Evolutionary conservation across 2,113 vertebrate species (phyloP).

Genomic region (Gnathochromis pfefferi): DNA sequence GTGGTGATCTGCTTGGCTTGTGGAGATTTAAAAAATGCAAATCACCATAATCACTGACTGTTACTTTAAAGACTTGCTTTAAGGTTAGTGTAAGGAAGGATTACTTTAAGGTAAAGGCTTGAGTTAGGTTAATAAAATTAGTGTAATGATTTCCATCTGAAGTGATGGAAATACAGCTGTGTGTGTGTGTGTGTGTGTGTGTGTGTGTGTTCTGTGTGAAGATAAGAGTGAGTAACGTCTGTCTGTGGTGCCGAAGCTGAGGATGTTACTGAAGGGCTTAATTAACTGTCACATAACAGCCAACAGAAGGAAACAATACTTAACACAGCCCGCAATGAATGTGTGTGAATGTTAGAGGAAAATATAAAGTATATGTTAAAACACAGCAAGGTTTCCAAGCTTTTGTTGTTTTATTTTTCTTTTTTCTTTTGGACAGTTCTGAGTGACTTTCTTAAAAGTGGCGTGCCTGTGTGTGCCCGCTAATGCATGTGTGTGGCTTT

Average conservation of each 20-base stretch:
- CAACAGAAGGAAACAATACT: not conserved
- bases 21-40: not conserved
- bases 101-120: not conserved
- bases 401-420: not conserved
- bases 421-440: not conserved
- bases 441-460: not conserved
- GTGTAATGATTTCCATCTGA: not conserved
- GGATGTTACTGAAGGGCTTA: slow-evolving; percentile 26
- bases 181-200: not conserved
- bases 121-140: not conserved
- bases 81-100: not conserved
- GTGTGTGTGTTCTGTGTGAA: not conserved
- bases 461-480: not conserved
- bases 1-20: not conserved
- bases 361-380: not conserved
- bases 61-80: not conserved
- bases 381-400: not conserved
- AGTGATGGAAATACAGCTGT: not conserved
- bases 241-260: not conserved
- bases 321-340: not conserved
- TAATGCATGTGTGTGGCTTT: not conserved
- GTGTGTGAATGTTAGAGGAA: not conserved
- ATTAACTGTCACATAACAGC: slow-evolving; percentile 35
- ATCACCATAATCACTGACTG: not conserved
- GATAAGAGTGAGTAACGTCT: slow-evolving; percentile 41